Base-by-base conservation (phyloP, 2,113 vertebrate genomes). In the Neotoma lepida region DNA sequence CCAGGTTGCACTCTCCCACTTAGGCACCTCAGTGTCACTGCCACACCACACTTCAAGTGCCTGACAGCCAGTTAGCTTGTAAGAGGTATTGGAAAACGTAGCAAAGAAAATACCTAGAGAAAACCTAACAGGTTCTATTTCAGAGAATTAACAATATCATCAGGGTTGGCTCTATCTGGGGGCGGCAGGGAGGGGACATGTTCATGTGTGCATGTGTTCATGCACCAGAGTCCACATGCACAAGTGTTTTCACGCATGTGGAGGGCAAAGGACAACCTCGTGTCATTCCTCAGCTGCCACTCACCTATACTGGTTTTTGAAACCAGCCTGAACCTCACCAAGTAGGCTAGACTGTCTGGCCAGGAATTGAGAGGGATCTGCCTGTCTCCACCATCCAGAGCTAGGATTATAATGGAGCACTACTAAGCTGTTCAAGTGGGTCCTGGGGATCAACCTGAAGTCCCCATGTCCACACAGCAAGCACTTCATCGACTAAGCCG, bases 61-160 rank as follows among this genome's bases (percentile, higher is more conserved):
- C n/a, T 51, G 24, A 2, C 0, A 61, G 51, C 49, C 12, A 22
- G 9, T 6, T 0, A 39, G 44, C n/a, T 15, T 70, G 44, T 20
- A 10, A 9, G 18, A 24, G 3, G 12, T 18, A 63, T 0, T 51
- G n/a, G 33, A 76, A 73, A 91, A 12, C 12, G 0, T n/a, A 35
- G 35, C 86, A 87, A 86, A 41, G 41, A 95, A 73, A 88, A 71
- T 74, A 68, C 49, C 81, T 77, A 73, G 70, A 94, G 33, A 91
- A 30, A 66, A 90, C 15, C n/a, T 8, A 54, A 24, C 51, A 35
- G 73, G 41, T 68, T 80, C 49, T 77, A 46, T 76, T 84, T 91
- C 30, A 77, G 51, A 88, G 86, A 54, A 94, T 28, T 9, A 82
- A 56, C 49, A 64, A 4, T 51, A 61, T 39, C 41, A 7, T 49